Conservation (phyloP, 2,888 invertebrate species). For the Psococerastis gibbosa region DNA sequence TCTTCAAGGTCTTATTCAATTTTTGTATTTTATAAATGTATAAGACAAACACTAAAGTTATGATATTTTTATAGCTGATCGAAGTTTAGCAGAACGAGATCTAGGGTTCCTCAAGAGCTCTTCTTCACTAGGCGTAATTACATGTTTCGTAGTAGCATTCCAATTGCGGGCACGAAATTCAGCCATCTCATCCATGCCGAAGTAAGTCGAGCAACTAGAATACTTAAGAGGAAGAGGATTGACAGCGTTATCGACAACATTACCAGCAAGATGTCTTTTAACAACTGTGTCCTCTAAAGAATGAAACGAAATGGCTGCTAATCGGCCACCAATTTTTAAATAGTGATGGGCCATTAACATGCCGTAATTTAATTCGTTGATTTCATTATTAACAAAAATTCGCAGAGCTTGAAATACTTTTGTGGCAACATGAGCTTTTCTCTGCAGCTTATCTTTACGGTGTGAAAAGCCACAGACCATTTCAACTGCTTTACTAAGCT, state of each 20-base stretch:
- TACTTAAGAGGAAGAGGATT: slow-evolving; percentile 56
- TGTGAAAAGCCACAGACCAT: slow-evolving; percentile 36
- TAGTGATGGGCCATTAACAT: slow-evolving; percentile 57
- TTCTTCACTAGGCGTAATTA: slow-evolving; percentile 47
- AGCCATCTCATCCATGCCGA: slow-evolving; percentile 39
- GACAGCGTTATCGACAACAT: slow-evolving; percentile 48
- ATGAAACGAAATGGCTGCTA: slow-evolving; percentile 77
- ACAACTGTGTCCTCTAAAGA: slow-evolving; percentile 87
- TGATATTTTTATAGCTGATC: slow-evolving; percentile 54
- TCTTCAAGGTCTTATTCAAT: too few relatives aligned
- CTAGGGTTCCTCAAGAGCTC: slow-evolving; percentile 67
- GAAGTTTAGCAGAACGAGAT: slow-evolving; percentile 71
- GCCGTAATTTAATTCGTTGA: slow-evolving; percentile 85
- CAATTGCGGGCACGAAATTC: slow-evolving; percentile 46
- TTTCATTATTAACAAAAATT: slow-evolving; percentile 90
- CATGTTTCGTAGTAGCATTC: slow-evolving; percentile 62
- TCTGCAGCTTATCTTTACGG: slow-evolving; percentile 49
- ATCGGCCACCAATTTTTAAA: slow-evolving; percentile 55
- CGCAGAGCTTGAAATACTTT: slow-evolving; percentile 85
- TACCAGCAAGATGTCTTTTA: slow-evolving; percentile 69
- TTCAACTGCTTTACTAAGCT: slow-evolving; percentile 56
- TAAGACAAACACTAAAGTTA: too few relatives aligned
- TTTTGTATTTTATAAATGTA: too few relatives aligned
- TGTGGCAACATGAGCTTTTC: slow-evolving; percentile 65
- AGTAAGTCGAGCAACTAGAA: slow-evolving; percentile 37